Evolutionary conservation across 2,888 invertebrate genomes (phyloP), one percentile per base, ranked within the genome.

Genomic region (Caenorhabditis sp.): DNA sequence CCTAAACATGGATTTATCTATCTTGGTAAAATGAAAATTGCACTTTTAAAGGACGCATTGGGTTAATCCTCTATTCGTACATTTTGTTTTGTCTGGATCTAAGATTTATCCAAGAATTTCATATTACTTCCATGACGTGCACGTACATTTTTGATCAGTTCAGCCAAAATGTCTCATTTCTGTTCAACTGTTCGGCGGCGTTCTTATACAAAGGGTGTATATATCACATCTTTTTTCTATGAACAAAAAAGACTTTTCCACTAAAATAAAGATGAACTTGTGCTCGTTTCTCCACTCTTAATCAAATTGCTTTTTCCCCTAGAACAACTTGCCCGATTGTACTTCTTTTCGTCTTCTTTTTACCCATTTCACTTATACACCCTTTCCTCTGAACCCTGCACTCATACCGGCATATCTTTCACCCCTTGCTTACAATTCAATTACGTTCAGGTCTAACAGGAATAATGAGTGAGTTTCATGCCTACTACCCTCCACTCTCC

Each of bases 311-410:
- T 53, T 71, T 61, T 76, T 28, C 40, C 58, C 35, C 50, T 53
- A 56, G 56, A 71, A 67, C 67, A 60, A 65, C 67, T 67, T 64
- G 37, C 55, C 18, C 51, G 65, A 56, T 65, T 65, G 67, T 72
- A 62, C 71, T 65, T 67, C 61, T 65, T 65, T 70, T 60, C 62
- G n/a, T n/a, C 28, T 44, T 20, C 62, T 47, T 61, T 55, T 68
- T 67, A 51, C 32, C n/a, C 65, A 40, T 32, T 61, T 53, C 69
- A 44, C 55, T 56, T 40, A 13, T 20, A 47, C 62, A 32, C 40
- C 20, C 47, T 18, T 47, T 47, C 9, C 9, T 18, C 47, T 9
- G 18, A 47, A 47, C 47, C n/a, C 47, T 47, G 47, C 47, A 47
- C 47, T n/a, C n/a, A n/a, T n/a, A n/a, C n/a, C n/a, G n/a, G n/a